These are phyloP conservation scores for Drosophila kokeensis DNA, from an alignment of 2,888 invertebrate species.

Conservation along the genomic window DNA sequence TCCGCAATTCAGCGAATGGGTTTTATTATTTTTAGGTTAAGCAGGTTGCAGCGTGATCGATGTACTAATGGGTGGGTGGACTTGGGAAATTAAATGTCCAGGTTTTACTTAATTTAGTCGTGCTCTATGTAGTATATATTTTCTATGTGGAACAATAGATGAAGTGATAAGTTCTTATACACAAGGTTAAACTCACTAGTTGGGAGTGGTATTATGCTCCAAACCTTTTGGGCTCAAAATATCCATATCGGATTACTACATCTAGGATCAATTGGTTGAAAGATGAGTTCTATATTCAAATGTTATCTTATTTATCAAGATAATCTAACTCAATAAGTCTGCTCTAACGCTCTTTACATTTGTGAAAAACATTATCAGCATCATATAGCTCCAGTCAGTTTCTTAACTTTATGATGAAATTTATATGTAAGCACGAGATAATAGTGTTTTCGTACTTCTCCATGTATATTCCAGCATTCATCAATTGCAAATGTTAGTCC, in stretches of 20 bases:
- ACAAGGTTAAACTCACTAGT: background rate
- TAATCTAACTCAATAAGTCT: background rate
- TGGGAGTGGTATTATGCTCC: background rate
- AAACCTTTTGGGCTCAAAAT: background rate
- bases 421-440: background rate
- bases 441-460: background rate
- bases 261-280: background rate
- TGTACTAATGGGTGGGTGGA: background rate
- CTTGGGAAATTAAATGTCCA: background rate
- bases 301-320: background rate
- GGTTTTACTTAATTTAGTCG: background rate
- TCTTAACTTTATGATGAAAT: background rate
- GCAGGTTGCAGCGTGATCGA: background rate
- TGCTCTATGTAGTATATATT: background rate
- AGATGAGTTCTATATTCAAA: background rate
- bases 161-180: background rate
- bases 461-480: background rate
- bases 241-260: background rate
- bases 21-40: background rate
- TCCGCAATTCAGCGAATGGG: background rate
- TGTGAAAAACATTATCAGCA: background rate
- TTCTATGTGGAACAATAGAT: background rate
- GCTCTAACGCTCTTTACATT: background rate
- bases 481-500: background rate
- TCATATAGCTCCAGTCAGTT: background rate